Evolutionary conservation across 2,797 vertebrate species (phyloP), one percentile per base, ranked within the genome.

Genomic region (Melanotaenia nigrans): DNA sequence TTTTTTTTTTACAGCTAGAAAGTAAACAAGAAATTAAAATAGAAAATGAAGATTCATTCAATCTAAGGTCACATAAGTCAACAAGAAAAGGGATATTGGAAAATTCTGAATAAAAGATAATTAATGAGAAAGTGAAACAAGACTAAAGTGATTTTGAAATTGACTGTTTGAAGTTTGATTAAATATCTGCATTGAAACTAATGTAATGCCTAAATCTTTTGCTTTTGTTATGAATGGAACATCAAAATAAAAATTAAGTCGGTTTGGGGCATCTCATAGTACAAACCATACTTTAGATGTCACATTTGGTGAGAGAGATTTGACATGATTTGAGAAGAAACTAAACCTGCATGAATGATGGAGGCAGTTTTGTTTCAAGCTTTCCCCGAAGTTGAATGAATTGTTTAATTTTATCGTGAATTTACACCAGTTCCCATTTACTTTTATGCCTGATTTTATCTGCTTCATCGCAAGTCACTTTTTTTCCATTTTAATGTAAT

Each of bases 231-330:
- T 32, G 32, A 42, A 3, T 5, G 13, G 20, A 20, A n/a, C 45
- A 47, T 18, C 5, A 58, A 66, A 53, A 71, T 62, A 30, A 55
- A 47, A 77, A 49, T 65, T 0, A 16, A 51, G 59, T n/a, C 62
- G 42, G 54, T 36, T 72, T 49, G 68, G 38, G 30, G 1, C 58
- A 75, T 67, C 49, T 72, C 56, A 77, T 47, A 45, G 4, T 49
- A 22, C 65, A 64, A 51, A 35, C 65, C 25, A 38, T 3, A 0
- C 56, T 74, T 58, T n/a, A 79, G 58, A 22, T 25, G 14, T 65
- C 59, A 11, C 3, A 9, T 63, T 64, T 55, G 74, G n/a, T 38
- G 61, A 85, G 61, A 61, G 60, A 75, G 65, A 89, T 87, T 84
- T 28, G 28, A 28, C 28, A 28, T 28, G 28, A 28, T 28, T 28